Evolutionary conservation across 2,888 invertebrate genomes (phyloP).

Genomic region (Rhabditoides inermis): DNA sequence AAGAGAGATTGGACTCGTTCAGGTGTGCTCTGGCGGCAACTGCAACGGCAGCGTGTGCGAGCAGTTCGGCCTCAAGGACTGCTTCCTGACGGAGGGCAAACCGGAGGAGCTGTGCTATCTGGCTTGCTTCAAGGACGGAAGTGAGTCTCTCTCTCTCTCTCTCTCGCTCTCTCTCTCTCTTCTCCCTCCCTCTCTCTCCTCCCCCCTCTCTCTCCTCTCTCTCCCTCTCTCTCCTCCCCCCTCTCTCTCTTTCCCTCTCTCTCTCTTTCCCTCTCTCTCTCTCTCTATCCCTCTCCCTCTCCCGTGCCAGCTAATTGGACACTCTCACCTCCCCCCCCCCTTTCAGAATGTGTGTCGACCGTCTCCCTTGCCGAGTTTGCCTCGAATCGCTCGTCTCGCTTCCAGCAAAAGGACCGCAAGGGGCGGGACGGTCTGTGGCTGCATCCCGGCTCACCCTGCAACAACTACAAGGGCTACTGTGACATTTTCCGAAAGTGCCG

Average conservation of each 20-base stretch:
- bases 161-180: no score
- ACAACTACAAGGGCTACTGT: constrained; percentile 89
- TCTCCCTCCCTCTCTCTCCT: no score
- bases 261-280: not conserved
- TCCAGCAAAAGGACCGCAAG: constrained; percentile 36
- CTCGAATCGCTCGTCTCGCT: constrained; percentile 27
- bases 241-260: not conserved
- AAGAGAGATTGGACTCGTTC: no score
- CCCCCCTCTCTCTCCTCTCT: not conserved
- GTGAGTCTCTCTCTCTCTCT: constrained; percentile 27
- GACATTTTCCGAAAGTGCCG: constrained; percentile 98
- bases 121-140: constrained; percentile 65
- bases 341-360: constrained; percentile 44
- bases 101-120: constrained; percentile 76
- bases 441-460: constrained; percentile 91
- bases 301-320: no score
- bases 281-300: no score
- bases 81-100: constrained; percentile 72
- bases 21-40: constrained; percentile 35
- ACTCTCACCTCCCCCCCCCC: no score
- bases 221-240: not conserved
- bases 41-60: constrained; percentile 91
- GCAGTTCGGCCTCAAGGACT: constrained; percentile 85
- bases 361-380: constrained; percentile 45
- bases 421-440: constrained; percentile 56